Evolutionary conservation across 2,113 vertebrate genomes (phyloP), one percentile per base, ranked within the genome.

Genomic region (Pelecanus crispus): DNA sequence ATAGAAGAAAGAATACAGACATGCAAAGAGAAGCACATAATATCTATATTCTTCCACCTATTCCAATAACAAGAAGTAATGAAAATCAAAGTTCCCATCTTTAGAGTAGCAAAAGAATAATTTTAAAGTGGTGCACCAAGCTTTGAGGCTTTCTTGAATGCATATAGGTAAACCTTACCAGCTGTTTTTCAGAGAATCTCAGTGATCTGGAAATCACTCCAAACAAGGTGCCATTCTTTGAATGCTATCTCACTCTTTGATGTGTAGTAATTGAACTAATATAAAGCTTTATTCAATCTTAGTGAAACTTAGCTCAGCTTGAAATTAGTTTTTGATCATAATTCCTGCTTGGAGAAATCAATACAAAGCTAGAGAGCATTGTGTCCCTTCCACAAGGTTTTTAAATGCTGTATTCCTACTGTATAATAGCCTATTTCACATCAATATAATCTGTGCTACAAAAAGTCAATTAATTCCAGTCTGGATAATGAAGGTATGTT

Each of bases 341-440:
- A 95, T 95, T 94, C 67, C 65, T 95, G 59, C 81, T 97, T 96
- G 73, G 52, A 96, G 78, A 95, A 97, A 96, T 97, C 90, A 97
- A 92, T 95, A 93, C 9, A 15, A 94, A 96, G 42, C 59, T 93
- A 91, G 62, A 73, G 94, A 97, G 65, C 77, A 86, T 17, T 94
- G n/a, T 82, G 86, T 75, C 72, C 50, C 79, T 96, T 85, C 73
- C 73, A 40, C 59, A 58, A 79, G 85, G 49, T 75, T 95, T 93
- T 86, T 8, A 95, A 92, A 88, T 83, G 72, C 52, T 84, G 16
- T 73, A 80, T 94, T 94, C 26, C 71, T 75, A 71, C 24, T 90
- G 42, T 79, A 71, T 74, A 40, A 79, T n/a, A 80, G 36, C 11
- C 53, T 81, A 67, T 94, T 97, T 89, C 91, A 79, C 91, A 85